Evolutionary conservation across 2,113 vertebrate genomes (phyloP).

Genomic region (Chaetodon auriga): DNA sequence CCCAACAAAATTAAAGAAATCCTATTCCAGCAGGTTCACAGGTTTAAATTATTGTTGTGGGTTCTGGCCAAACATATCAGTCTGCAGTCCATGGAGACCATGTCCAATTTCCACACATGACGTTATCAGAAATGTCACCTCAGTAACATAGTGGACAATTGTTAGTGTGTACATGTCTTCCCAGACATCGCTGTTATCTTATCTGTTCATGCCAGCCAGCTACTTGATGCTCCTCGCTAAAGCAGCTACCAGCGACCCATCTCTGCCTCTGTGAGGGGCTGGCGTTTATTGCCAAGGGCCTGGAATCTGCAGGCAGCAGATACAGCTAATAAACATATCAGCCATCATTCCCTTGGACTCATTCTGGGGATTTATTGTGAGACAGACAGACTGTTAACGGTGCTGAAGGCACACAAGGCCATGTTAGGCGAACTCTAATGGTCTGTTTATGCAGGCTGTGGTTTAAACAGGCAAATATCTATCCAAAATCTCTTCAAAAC

Average conservation of each 20-base stretch:
- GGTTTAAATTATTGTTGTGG: slow-evolving; percentile 58
- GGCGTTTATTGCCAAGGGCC: slow-evolving; percentile 75
- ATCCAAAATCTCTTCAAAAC: slow-evolving; percentile 61
- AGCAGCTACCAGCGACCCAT: slow-evolving; percentile 46
- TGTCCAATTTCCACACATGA: slow-evolving; percentile 49
- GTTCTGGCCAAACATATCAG: slow-evolving; percentile 59
- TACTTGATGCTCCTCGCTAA: slow-evolving; percentile 40
- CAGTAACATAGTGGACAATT: slow-evolving; percentile 31
- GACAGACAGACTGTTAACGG: slow-evolving; percentile 59
- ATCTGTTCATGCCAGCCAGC: slow-evolving; percentile 74
- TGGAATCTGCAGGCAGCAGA: slow-evolving; percentile 79
- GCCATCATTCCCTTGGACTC: slow-evolving; percentile 72
- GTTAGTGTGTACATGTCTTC: slow-evolving; percentile 34
- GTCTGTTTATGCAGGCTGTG: slow-evolving; percentile 75
- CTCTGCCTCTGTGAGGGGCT: slow-evolving; percentile 60
- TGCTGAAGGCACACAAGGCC: slow-evolving; percentile 64
- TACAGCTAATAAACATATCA: slow-evolving; percentile 83
- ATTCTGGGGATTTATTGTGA: slow-evolving; percentile 74
- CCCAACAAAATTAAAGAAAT: slow-evolving; percentile 59
- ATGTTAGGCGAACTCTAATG: slow-evolving; percentile 64
- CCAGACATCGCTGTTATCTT: slow-evolving; percentile 66
- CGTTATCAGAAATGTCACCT: slow-evolving; percentile 57
- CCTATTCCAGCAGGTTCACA: slow-evolving; percentile 57
- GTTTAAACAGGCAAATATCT: slow-evolving; percentile 70
- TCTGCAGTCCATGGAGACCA: slow-evolving; percentile 47